Evolutionary conservation across 2,888 invertebrate species (phyloP), one percentile per base, ranked within the genome.

Genomic region (Euphydryas editha): DNA sequence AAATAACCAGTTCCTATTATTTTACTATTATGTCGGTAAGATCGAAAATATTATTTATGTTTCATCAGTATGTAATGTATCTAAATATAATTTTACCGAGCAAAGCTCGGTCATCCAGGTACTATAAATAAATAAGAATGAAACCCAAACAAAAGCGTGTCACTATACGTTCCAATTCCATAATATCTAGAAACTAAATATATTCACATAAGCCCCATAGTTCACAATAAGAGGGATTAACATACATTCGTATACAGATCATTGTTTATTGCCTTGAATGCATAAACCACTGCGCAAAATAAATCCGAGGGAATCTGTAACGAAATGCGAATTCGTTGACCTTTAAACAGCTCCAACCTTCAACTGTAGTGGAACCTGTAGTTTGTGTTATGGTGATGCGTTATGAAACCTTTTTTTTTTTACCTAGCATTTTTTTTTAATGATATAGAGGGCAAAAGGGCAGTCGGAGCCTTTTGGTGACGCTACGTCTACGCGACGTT

Each of bases 141-240:
- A 51, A 51, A 24, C 13, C n/a, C 6, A 51, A 47, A 15, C 24
- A 24, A 21, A 56, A 62, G 39, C 49, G 39, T 18, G 47, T 24
- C 36, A 54, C 36, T 3, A 21, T 13, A 15, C 30, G 18, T 61
- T 24, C 62, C 47, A 47, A 39, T 62, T 47, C 37, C 39, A 49
- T 49, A 47, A 49, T 62, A 57, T 46, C 11, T 30, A 24, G 18
- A 36, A 54, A 54, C 30, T 61, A 61, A 61, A 61, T 61, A 57
- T 39, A 57, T 62, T 57, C 39, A 47, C 47, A 62, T 57, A 37
- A 37, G 21, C 62, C 56, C 37, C 62, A 62, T 62, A 62, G 57
- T 49, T 62, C 62, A 57, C 62, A 57, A 62, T 62, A 62, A 62
- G 57, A 39, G 47, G 57, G 62, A 62, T 62, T 62, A 62, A 57